Conservation (phyloP, 2,797 vertebrate species). For the Euphonia xanthogaster region DNA sequence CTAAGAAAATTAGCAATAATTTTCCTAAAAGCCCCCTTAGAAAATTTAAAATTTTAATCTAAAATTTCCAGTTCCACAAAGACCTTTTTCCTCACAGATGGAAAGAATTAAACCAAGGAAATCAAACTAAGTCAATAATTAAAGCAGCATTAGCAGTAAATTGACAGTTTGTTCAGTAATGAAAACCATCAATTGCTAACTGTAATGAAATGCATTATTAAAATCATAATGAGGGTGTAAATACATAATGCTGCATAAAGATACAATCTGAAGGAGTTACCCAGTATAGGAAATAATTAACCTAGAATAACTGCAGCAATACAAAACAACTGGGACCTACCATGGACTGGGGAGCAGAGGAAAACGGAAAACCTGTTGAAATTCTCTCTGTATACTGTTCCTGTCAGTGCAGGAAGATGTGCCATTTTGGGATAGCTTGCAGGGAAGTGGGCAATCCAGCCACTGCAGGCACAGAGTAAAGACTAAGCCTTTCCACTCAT, state of each 20-base stretch:
- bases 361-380: neutral
- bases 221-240: slow-evolving; percentile 52
- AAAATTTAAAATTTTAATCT: neutral
- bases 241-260: slow-evolving; percentile 33
- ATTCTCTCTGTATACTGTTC: neutral
- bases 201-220: slow-evolving; percentile 65
- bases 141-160: slow-evolving; percentile 45
- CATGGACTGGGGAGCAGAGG: neutral
- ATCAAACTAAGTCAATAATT: slow-evolving; percentile 45
- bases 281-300: neutral
- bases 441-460: neutral
- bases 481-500: neutral
- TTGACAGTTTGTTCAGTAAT: slow-evolving; percentile 56
- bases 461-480: neutral
- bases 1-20: neutral
- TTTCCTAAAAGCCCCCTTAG: neutral
- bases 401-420: neutral
- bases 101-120: slow-evolving; percentile 40
- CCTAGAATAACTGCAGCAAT: neutral
- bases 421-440: neutral
- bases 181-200: slow-evolving; percentile 52
- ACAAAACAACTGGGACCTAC: neutral
- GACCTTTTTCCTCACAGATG: neutral
- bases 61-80: neutral
- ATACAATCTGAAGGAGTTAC: slow-evolving; percentile 11